A percentile compares a stretch with the other conserved stretches of the same genome.
phyloP scores from a whole-genome alignment of 2,113 vertebrate species.

The Crypturellus undulatus region DNA sequence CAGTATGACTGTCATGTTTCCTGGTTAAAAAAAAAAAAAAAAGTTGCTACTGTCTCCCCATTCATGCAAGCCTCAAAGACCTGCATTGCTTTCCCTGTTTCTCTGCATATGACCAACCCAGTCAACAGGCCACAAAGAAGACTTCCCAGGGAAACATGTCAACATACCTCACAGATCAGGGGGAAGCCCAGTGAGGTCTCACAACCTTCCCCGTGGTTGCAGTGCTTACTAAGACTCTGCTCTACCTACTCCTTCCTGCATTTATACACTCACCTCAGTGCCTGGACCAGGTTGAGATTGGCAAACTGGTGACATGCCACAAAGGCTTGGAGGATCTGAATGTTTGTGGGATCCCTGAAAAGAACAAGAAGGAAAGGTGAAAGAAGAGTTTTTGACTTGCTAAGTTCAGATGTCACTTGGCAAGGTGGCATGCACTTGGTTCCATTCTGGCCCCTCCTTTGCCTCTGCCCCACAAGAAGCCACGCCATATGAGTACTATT shows the following conservation, averaged over 20 bases:
- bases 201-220: background rate
- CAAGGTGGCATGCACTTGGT: background rate
- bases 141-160: background rate
- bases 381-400: background rate
- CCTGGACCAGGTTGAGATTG: slow-evolving; percentile 94
- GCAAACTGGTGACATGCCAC: slow-evolving; percentile 93
- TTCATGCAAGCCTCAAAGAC: background rate
- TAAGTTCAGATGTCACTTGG: background rate
- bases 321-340: slow-evolving; percentile 92
- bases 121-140: background rate
- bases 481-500: background rate
- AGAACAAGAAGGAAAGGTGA: background rate
- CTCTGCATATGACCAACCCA: background rate
- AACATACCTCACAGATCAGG: background rate
- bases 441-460: background rate
- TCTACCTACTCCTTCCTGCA: rapidly evolving
- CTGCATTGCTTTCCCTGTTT: background rate
- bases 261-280: slow-evolving; percentile 84
- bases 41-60: background rate
- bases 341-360: slow-evolving; percentile 86
- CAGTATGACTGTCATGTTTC: background rate
- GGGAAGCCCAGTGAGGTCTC: background rate
- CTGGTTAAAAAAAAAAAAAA: background rate
- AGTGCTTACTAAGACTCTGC: background rate
- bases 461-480: background rate